These are phyloP conservation scores for Leptopilina clavipes DNA, from an alignment of 1,140 invertebrate species.

Conservation along the genomic window DNA sequence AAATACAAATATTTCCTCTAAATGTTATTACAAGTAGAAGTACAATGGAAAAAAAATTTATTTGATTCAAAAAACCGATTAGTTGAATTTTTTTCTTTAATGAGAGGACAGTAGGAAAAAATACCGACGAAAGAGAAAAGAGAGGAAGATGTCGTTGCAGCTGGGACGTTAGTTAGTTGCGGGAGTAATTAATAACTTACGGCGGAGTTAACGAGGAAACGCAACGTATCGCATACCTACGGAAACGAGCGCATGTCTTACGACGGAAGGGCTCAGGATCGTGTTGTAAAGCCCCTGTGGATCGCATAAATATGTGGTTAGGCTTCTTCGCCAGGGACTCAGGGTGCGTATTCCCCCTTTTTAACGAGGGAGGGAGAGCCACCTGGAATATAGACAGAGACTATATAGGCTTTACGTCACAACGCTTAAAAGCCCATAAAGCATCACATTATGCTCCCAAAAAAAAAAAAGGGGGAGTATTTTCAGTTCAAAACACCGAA, in stretches of 20 bases:
- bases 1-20: too few relatives aligned
- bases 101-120: too few relatives aligned
- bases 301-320: conserved; percentile 45
- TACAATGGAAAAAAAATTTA: too few relatives aligned
- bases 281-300: conserved; percentile 39
- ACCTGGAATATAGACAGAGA: conserved; percentile 3
- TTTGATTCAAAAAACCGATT: too few relatives aligned
- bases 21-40: too few relatives aligned
- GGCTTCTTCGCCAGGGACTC: neutral
- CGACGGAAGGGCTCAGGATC: conserved; percentile 38
- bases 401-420: neutral
- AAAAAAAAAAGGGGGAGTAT: conserved; percentile 8
- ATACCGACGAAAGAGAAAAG: conserved; percentile 42
- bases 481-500: conserved; percentile 1
- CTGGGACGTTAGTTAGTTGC: conserved; percentile 67
- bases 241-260: conserved; percentile 42
- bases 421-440: conserved; percentile 28
- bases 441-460: conserved; percentile 16
- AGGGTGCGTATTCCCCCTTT: conserved; percentile 12
- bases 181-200: conserved; percentile 71
- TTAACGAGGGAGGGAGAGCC: neutral
- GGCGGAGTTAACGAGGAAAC: conserved; percentile 65
- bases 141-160: conserved; percentile 61
- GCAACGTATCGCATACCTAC: conserved; percentile 48
- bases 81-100: too few relatives aligned